Evolutionary conservation across 2,888 invertebrate species (phyloP).

Genomic region (Conomelus anceps): DNA sequence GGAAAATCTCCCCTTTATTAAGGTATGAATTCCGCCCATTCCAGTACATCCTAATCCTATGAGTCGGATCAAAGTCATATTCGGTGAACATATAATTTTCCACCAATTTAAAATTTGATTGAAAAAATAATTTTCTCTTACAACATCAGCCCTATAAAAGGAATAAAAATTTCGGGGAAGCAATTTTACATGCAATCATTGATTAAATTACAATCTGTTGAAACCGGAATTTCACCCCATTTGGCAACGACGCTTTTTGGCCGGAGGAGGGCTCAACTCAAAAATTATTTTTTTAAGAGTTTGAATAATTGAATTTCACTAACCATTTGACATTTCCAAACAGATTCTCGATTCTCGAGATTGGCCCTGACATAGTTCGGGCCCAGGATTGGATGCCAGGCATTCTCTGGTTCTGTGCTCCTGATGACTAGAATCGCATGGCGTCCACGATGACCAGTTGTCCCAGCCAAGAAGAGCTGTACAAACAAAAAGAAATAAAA

Average conservation of each 20-base stretch:
- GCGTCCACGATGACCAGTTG: constrained; percentile 65
- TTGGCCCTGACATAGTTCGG: constrained; percentile 61
- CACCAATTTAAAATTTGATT: too few species aligned
- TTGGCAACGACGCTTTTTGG: too few species aligned
- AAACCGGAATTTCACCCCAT: too few species aligned
- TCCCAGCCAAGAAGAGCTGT: constrained; percentile 67
- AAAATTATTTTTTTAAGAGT: background rate
- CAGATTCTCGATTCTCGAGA: constrained; percentile 63
- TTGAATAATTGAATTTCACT: constrained; percentile 7
- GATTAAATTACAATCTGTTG: background rate
- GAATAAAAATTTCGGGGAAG: too few species aligned
- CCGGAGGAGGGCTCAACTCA: background rate
- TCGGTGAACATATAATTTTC: too few species aligned
- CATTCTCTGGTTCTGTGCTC: constrained; percentile 65
- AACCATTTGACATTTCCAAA: constrained; percentile 35
- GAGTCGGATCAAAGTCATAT: too few species aligned
- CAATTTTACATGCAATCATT: too few species aligned
- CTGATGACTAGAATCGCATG: constrained; percentile 55
- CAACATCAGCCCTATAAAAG: too few species aligned
- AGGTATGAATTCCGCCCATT: too few species aligned
- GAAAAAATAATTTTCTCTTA: too few species aligned
- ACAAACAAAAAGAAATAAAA: background rate
- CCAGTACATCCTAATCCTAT: too few species aligned
- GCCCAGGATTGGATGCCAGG: constrained; percentile 46
- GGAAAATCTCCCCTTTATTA: too few species aligned